Base-by-base conservation (phyloP, 2,797 vertebrate species). In the Hoplostethus atlanticus region DNA sequence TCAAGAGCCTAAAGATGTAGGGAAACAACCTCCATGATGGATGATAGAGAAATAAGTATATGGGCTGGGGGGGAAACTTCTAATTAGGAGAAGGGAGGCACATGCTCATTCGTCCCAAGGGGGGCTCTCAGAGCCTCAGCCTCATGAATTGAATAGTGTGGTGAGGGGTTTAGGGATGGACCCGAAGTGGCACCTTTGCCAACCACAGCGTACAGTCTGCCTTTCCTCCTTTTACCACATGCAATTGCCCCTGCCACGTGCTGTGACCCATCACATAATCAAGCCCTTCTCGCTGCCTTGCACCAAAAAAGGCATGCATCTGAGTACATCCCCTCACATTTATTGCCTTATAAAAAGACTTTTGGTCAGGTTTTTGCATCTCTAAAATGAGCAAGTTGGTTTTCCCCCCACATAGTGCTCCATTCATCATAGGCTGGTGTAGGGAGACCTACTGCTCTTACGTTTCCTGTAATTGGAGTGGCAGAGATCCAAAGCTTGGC, bases 391-490 rank as follows among this genome's bases (percentile, higher is more conserved):
- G 93, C 92, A 86, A 83, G 91, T 91, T 93, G 94, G 94, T 94
- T 94, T 95, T 86, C 83, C 89, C 93, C 82, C 95, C 94, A 97
- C 96, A 98, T 96, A 99, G 96, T 92, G 92, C 95, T 96, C 95
- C 95, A 98, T 99, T 99, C 97, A 98, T 97, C 96, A 96, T 93
- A 87, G 77, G 34, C 87, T 91, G 95, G 91, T 87, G 91, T 89
- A 90, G 89, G 87, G 93, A 95, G 95, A 96, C 94, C 95, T 88
- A 86, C 93, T 95, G 94, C 87, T 89, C 91, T 90, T 91, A 91
- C 84, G 90, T 92, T 97, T 98, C 96, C 96, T 97, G 95, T 96
- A 94, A 94, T 85, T 91, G 93, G 92, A 95, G 92, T 95, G 96
- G 96, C 96, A 95, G 87, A 76, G 89, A 86, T 95, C 95, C 96